A percentile compares a stretch with the other conserved stretches of the same genome.
These are phyloP conservation scores for Lepus americanus DNA, from an alignment of 2,113 vertebrate species.

Conservation along the genomic window DNA sequence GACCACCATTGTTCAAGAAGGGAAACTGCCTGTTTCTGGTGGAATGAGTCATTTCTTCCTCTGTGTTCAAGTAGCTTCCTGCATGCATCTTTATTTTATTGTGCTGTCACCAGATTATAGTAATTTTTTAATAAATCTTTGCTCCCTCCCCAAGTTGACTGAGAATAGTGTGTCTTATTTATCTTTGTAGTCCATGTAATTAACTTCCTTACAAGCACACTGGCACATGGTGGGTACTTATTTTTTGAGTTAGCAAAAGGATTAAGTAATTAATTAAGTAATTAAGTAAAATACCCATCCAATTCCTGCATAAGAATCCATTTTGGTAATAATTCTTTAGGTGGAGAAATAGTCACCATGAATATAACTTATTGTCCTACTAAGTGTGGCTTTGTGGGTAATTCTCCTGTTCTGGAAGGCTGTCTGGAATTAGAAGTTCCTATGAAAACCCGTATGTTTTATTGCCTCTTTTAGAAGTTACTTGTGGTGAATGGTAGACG, in stretches of 20 bases:
- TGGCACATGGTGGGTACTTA: neutral
- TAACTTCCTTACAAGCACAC: neutral
- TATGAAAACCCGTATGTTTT: neutral
- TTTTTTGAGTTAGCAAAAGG: conserved; percentile 15
- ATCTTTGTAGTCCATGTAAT: neutral
- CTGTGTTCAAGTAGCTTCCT: neutral
- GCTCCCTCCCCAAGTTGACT: neutral
- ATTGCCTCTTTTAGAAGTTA: conserved; percentile 18
- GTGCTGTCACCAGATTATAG: neutral
- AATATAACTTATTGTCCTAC: neutral
- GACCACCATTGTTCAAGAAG: neutral
- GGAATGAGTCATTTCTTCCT: neutral
- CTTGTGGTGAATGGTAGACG: neutral
- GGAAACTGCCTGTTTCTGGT: neutral
- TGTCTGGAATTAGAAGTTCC: neutral
- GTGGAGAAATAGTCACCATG: neutral
- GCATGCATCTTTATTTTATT: neutral
- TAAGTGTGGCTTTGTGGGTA: neutral
- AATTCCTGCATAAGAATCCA: neutral
- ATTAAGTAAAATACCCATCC: conserved; percentile 3
- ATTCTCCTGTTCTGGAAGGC: neutral
- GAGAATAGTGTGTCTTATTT: conserved; percentile 6
- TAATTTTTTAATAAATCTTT: neutral
- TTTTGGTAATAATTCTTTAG: conserved; percentile 51
- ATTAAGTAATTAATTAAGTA: neutral